These are phyloP conservation scores for Tenebrosternarchus preto DNA, from an alignment of 2,113 vertebrate species.

Conservation along the genomic window DNA sequence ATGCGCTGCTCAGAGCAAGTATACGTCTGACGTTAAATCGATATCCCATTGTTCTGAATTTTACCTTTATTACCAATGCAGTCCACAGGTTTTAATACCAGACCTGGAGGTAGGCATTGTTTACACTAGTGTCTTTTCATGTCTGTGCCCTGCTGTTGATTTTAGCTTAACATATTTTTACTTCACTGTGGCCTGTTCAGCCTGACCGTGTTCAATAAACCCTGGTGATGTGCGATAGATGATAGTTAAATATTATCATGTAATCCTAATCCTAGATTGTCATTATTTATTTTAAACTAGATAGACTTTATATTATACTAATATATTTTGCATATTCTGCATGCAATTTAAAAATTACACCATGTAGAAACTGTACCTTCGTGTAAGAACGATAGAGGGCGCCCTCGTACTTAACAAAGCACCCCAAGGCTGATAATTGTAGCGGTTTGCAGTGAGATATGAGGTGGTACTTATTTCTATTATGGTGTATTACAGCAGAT, in stretches of 20 bases:
- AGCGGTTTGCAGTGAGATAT: background rate
- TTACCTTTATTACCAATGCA: slow-evolving; percentile 22
- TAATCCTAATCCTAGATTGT: no score
- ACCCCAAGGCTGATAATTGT: background rate
- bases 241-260: no score
- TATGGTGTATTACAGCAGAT: slow-evolving; percentile 12
- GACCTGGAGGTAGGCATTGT: slow-evolving; percentile 9
- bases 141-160: background rate
- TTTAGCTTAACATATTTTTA: background rate
- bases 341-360: no score
- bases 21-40: slow-evolving; percentile 12
- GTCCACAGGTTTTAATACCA: slow-evolving; percentile 5
- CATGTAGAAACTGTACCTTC: background rate
- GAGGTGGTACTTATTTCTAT: background rate
- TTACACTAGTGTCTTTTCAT: background rate
- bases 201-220: no score
- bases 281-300: no score
- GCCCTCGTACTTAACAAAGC: slow-evolving; percentile 20
- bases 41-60: slow-evolving; percentile 30
- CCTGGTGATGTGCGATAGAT: no score
- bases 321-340: no score
- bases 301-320: no score
- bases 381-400: slow-evolving; percentile 33
- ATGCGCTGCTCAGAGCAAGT: background rate
- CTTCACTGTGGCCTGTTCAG: no score